Evolutionary conservation across 2,113 vertebrate genomes (phyloP).

Genomic region (Mixornis gularis): DNA sequence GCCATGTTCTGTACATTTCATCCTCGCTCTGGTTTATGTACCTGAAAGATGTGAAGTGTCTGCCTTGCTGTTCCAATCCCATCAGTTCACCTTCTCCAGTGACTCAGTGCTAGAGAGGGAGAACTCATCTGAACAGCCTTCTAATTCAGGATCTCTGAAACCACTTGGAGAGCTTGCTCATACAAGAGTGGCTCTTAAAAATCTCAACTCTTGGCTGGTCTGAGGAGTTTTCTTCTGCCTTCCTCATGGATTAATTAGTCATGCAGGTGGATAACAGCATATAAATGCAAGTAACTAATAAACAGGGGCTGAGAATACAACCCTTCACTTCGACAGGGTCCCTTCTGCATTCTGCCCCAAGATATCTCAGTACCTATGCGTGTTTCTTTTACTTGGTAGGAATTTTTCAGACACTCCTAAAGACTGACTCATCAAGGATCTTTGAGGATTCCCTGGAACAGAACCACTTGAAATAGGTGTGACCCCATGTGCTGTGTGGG

Average conservation of each 20-base stretch:
- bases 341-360: not conserved
- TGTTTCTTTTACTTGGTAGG: not conserved
- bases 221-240: not conserved
- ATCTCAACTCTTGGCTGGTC: not conserved
- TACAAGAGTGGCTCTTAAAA: not conserved
- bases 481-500: not conserved
- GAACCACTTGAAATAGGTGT: not conserved
- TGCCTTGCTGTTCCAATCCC: not conserved
- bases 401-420: not conserved
- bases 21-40: not conserved
- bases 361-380: not conserved
- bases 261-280: not conserved
- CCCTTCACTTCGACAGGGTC: not conserved
- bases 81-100: not conserved
- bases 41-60: not conserved
- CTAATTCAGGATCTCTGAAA: not conserved
- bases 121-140: not conserved
- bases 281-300: not conserved
- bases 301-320: not conserved
- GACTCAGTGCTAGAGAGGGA: not conserved
- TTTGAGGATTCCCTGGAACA: not conserved
- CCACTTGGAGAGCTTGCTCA: not conserved
- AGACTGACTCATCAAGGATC: not conserved
- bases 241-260: not conserved
- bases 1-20: not conserved